Conservation (phyloP, 2,797 vertebrate genomes). For the Cuculus canorus region DNA sequence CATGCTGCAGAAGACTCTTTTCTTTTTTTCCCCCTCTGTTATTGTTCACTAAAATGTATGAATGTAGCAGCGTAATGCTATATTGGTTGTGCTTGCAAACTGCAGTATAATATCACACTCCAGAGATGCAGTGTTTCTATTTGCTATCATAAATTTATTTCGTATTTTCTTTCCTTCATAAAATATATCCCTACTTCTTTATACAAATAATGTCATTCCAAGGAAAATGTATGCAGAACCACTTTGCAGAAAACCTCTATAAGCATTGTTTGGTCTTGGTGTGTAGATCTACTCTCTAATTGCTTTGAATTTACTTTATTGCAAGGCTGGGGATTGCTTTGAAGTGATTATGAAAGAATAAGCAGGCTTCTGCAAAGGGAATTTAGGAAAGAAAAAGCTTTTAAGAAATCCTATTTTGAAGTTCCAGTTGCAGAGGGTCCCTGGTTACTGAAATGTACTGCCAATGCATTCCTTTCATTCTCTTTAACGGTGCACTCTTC, state of each 20-base stretch:
- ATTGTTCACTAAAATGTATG: slow-evolving; percentile 56
- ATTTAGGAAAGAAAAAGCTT: slow-evolving; percentile 61
- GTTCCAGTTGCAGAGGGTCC: slow-evolving; percentile 44
- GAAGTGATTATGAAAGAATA: slow-evolving; percentile 74
- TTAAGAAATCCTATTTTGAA: slow-evolving; percentile 70
- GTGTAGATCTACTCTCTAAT: slow-evolving; percentile 70
- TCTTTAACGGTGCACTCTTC: background rate
- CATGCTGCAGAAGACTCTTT: background rate
- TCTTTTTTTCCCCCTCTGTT: background rate
- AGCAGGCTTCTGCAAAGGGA: slow-evolving; percentile 68
- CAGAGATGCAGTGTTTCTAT: slow-evolving; percentile 65
- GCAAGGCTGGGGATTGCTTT: slow-evolving; percentile 75
- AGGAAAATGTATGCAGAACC: slow-evolving; percentile 64
- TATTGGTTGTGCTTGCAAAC: slow-evolving; percentile 62
- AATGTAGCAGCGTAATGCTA: slow-evolving; percentile 36
- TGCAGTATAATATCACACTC: slow-evolving; percentile 62
- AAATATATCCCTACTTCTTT: slow-evolving; percentile 29
- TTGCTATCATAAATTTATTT: slow-evolving; percentile 65
- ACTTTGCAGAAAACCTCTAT: slow-evolving; percentile 58
- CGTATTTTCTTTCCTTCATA: slow-evolving; percentile 16
- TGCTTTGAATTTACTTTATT: slow-evolving; percentile 78
- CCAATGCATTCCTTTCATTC: background rate
- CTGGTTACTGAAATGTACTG: slow-evolving; percentile 6
- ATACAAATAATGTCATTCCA: slow-evolving; percentile 66
- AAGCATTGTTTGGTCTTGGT: slow-evolving; percentile 64